Evolutionary conservation across 2,113 vertebrate species (phyloP).

Genomic region (Notiomystis cincta): DNA sequence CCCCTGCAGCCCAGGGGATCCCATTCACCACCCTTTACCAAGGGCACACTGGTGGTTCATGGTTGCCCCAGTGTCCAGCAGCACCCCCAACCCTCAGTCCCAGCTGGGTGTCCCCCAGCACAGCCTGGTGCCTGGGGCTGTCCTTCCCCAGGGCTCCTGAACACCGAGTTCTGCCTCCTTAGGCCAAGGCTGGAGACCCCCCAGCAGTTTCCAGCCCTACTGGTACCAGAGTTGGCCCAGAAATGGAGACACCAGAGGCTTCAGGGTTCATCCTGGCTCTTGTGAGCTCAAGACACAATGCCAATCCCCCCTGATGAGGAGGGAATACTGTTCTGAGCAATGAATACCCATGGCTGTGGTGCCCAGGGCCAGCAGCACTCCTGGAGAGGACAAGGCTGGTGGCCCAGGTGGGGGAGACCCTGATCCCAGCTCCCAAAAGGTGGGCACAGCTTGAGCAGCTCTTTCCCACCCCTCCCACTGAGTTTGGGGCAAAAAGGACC

Average conservation of each 20-base stretch:
- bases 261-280: too few relatives aligned
- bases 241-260: not conserved
- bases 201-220: not conserved
- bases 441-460: not conserved
- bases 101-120: not conserved
- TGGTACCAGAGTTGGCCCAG: not conserved
- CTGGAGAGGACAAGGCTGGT: not conserved
- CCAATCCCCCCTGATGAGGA: fast-evolving
- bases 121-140: not conserved
- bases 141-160: not conserved
- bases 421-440: not conserved
- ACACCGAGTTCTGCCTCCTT: fast-evolving
- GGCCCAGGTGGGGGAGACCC: not conserved
- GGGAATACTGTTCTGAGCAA: not conserved
- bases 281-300: not conserved
- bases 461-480: not conserved
- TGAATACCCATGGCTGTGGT: not conserved
- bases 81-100: not conserved
- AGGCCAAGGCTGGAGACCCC: not conserved
- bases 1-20: not conserved
- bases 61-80: not conserved
- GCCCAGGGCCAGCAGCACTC: not conserved
- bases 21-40: not conserved
- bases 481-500: fast-evolving
- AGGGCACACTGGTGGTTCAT: not conserved